These are phyloP conservation scores for Orthosia cruda DNA, from an alignment of 2,888 invertebrate genomes.

Conservation along the genomic window DNA sequence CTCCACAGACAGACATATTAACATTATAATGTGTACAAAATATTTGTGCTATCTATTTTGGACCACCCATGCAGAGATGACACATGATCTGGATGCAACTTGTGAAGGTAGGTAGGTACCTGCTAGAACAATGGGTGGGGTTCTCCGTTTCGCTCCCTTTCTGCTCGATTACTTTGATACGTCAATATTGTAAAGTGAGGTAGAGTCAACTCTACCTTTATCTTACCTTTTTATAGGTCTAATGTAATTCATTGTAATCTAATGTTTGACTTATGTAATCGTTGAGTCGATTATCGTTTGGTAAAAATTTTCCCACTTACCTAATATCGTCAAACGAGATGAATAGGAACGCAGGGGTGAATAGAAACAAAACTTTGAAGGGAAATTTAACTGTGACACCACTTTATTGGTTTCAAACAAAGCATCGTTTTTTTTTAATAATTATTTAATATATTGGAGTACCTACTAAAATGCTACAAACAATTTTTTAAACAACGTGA, in stretches of 20 bases:
- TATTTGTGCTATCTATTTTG: conserved; percentile 87
- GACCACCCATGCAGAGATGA: conserved; percentile 88
- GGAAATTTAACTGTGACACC: too few relatives aligned
- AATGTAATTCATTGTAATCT: background rate
- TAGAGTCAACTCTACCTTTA: conserved; percentile 1
- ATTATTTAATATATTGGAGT: too few relatives aligned
- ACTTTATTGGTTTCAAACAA: too few relatives aligned
- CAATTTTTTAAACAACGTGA: too few relatives aligned
- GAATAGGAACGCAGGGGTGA: too few relatives aligned
- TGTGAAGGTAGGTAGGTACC: conserved; percentile 72
- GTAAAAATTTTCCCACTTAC: too few relatives aligned
- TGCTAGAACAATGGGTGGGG: conserved; percentile 84
- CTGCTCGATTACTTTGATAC: conserved; percentile 66
- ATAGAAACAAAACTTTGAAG: too few relatives aligned
- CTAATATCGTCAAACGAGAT: too few relatives aligned
- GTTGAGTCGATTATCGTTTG: too few relatives aligned
- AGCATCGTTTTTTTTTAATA: too few relatives aligned
- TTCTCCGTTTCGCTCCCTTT: conserved; percentile 81
- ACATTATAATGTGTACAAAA: conserved; percentile 90
- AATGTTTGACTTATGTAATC: background rate
- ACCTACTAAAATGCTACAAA: too few relatives aligned
- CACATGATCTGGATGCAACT: conserved; percentile 84
- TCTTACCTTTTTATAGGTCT: too few relatives aligned
- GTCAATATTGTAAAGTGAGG: conserved; percentile 49
- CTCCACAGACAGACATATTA: conserved; percentile 84